Percentiles rank a stretch among this genome's conserved stretches.
These are phyloP conservation scores for Dicaeum eximium DNA, from an alignment of 2,113 vertebrate genomes.

Conservation along the genomic window DNA sequence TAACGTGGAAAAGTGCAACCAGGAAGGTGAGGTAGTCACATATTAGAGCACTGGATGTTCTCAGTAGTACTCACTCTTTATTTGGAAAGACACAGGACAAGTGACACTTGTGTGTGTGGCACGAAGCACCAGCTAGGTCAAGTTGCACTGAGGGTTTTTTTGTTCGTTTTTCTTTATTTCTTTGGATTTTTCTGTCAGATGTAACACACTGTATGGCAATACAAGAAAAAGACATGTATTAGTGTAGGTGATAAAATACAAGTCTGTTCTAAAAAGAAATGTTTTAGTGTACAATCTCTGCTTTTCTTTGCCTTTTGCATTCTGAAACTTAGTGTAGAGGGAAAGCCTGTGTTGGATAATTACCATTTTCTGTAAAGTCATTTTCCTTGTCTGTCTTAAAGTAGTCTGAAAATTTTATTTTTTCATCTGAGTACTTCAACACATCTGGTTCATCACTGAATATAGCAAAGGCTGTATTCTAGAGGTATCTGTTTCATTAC, in stretches of 20 bases:
- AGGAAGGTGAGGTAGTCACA: background rate
- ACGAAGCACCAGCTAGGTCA: background rate
- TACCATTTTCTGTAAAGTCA: background rate
- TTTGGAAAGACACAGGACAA: background rate
- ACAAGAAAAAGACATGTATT: background rate
- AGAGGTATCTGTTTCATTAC: background rate
- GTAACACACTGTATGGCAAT: background rate
- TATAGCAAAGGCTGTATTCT: background rate
- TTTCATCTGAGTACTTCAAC: background rate
- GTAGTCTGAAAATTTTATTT: background rate
- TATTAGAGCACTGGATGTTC: background rate
- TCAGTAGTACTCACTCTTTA: rapidly evolving
- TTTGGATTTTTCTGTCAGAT: background rate
- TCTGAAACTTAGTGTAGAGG: background rate
- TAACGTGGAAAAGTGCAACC: background rate
- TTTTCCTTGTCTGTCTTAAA: background rate
- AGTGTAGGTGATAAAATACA: background rate
- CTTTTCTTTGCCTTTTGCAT: background rate
- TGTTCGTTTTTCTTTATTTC: background rate
- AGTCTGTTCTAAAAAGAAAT: background rate
- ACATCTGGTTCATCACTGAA: background rate
- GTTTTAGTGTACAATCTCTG: background rate
- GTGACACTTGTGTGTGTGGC: background rate
- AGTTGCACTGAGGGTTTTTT: background rate
- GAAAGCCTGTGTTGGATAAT: background rate